A percentile compares a stretch with the other conserved stretches of the same genome.
phyloP scores from a whole-genome alignment of 2,113 vertebrate genomes.

The Hemiscyllium ocellatum region DNA sequence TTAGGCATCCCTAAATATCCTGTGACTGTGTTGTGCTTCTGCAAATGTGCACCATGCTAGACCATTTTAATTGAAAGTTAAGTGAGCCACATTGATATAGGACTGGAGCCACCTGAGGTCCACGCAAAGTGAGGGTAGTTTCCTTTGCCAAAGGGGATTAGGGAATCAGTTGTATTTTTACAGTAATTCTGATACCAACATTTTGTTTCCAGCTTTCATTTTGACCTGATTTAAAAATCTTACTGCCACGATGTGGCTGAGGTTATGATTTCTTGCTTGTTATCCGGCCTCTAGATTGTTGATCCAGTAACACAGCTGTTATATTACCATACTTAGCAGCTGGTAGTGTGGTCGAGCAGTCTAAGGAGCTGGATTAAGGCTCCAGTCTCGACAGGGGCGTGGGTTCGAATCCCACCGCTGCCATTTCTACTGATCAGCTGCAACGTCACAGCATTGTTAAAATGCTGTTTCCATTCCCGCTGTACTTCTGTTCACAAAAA shows the following conservation, averaged over 20 bases:
- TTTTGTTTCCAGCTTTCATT: neutral
- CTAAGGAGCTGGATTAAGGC: constrained; percentile 33
- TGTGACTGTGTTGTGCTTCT: neutral
- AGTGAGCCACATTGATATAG: neutral
- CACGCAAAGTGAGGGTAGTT: neutral
- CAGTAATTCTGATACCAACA: neutral
- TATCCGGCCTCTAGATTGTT: neutral
- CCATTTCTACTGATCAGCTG: neutral
- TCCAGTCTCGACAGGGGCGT: constrained; percentile 20
- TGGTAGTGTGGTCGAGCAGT: constrained; percentile 22
- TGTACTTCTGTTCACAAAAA: no score
- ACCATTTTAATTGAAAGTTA: neutral
- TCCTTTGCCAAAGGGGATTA: neutral
- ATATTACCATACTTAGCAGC: neutral
- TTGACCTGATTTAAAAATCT: neutral
- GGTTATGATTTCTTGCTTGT: neutral
- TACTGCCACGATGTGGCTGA: neutral
- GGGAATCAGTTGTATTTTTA: neutral
- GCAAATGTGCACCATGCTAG: no score
- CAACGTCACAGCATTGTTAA: no score
- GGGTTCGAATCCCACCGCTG: constrained; percentile 35
- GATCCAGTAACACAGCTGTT: neutral
- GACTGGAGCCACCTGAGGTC: neutral
- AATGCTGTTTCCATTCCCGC: no score
- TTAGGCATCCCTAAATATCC: neutral